These are phyloP conservation scores for Tachycineta bicolor DNA, from an alignment of 2,113 vertebrate species.

Conservation along the genomic window DNA sequence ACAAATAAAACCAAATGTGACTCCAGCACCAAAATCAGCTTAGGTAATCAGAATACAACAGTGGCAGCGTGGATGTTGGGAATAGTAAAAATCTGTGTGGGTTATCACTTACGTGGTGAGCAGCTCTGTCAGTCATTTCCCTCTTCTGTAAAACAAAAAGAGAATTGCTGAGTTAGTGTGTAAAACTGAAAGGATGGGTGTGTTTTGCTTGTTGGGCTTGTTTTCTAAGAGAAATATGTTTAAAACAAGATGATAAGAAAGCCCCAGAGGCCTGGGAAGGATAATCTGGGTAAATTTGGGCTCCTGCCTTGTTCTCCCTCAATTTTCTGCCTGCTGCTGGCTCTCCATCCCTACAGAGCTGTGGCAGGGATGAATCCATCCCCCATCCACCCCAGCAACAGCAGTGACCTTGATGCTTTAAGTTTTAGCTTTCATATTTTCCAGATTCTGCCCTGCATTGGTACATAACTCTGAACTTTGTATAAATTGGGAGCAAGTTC, in stretches of 20 bases:
- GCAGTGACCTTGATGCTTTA: background rate
- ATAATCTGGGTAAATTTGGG: background rate
- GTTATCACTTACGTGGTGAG: background rate
- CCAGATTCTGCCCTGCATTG: background rate
- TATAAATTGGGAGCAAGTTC: background rate
- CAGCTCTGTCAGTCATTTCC: conserved; percentile 27
- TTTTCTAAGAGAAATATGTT: background rate
- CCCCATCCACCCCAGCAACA: background rate
- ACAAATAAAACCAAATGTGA: background rate
- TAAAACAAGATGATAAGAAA: background rate
- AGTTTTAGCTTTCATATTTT: background rate
- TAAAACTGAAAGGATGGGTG: background rate
- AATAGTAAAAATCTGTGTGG: rapidly evolving
- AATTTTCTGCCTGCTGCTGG: background rate
- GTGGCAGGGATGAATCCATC: background rate
- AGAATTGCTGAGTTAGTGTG: background rate
- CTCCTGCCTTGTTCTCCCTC: background rate
- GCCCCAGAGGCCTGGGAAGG: background rate
- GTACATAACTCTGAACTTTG: background rate
- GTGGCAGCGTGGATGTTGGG: rapidly evolving
- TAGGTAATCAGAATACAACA: background rate
- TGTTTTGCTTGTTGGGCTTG: background rate
- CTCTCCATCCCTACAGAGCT: background rate
- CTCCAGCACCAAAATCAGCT: background rate
- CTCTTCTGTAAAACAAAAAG: conserved; percentile 62